Evolutionary conservation across 2,797 vertebrate species (phyloP).

Genomic region (Clarias fuscus): DNA sequence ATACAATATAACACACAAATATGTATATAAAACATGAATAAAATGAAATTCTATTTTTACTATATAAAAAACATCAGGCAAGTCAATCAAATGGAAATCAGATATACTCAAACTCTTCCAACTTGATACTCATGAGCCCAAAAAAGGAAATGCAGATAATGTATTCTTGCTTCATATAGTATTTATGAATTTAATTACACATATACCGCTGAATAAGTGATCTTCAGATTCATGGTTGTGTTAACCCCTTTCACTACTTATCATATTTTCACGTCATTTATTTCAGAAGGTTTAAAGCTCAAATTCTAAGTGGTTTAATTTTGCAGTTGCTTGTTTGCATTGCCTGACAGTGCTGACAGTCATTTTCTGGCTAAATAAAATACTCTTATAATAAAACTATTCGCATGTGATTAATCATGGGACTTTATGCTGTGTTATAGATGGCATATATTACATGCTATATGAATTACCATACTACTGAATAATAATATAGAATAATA

Average conservation of each 20-base stretch:
- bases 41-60: constrained; percentile 53
- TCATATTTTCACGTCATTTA: not conserved
- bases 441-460: not conserved
- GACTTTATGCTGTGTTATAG: not conserved
- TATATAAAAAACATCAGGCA: constrained; percentile 31
- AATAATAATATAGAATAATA: not conserved
- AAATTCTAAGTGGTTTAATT: constrained; percentile 53
- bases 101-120: not conserved
- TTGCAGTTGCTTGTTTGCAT: constrained; percentile 7
- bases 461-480: not conserved
- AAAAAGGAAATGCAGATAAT: constrained; percentile 4
- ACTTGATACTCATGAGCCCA: constrained; percentile 16
- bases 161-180: not conserved
- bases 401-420: not conserved
- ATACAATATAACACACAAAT: constrained; percentile 4
- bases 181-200: constrained; percentile 14
- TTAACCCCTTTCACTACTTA: not conserved
- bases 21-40: constrained; percentile 45
- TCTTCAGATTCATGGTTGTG: not conserved
- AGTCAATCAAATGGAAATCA: not conserved
- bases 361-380: constrained; percentile 35
- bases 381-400: not conserved
- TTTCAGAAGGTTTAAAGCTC: constrained; percentile 39
- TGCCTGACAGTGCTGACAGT: constrained; percentile 24
- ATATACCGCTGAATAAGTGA: not conserved